Evolutionary conservation across 2,797 vertebrate species (phyloP).

Genomic region (Fistularia tabacaria): DNA sequence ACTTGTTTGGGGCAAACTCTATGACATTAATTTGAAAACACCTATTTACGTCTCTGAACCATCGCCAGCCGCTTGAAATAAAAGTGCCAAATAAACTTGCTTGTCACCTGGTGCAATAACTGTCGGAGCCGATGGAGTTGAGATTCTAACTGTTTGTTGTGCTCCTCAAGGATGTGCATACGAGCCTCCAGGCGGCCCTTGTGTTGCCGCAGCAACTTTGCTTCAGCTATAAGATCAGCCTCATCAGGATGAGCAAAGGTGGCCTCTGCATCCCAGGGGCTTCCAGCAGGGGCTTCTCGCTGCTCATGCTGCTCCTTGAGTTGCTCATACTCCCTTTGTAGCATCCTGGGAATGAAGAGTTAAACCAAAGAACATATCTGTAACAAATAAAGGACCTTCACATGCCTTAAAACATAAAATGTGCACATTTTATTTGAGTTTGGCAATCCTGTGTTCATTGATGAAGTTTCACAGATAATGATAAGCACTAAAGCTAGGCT

Average conservation of each 20-base stretch:
- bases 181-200: slow-evolving; percentile 93
- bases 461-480: too few relatives aligned
- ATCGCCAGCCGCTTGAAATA: background rate
- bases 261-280: slow-evolving; percentile 74
- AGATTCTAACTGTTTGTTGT: slow-evolving; percentile 96
- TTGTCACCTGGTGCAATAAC: slow-evolving; percentile 90
- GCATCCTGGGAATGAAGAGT: slow-evolving; percentile 66
- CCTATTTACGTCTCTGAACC: background rate
- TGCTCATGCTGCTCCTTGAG: slow-evolving; percentile 88
- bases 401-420: too few relatives aligned
- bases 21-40: too few relatives aligned
- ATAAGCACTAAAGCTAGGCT: too few relatives aligned
- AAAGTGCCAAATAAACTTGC: background rate
- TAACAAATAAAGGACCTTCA: too few relatives aligned
- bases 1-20: background rate
- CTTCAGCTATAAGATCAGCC: slow-evolving; percentile 93
- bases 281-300: slow-evolving; percentile 69
- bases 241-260: slow-evolving; percentile 74
- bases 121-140: slow-evolving; percentile 92
- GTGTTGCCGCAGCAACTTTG: slow-evolving; percentile 93
- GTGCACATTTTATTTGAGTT: too few relatives aligned
- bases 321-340: slow-evolving; percentile 91
- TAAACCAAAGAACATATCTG: background rate
- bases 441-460: too few relatives aligned
- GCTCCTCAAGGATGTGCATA: slow-evolving; percentile 97